Evolutionary conservation across 2,888 invertebrate species (phyloP), one percentile per base, ranked within the genome.

Genomic region (Sesia bembeciformis): DNA sequence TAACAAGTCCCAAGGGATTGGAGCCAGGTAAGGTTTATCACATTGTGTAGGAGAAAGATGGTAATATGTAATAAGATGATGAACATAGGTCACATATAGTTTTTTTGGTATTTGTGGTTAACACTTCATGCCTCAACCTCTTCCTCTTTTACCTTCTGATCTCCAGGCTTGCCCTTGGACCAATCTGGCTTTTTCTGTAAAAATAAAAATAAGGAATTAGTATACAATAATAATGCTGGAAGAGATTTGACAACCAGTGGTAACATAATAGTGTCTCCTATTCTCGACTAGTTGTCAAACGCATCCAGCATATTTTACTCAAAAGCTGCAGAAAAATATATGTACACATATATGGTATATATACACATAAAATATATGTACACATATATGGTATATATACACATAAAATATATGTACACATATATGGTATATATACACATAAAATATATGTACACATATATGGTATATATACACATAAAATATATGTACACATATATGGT

Each of bases 101-200:
- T 74, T 73, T 74, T 78, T 72, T 76, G 68, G 69, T 69, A 68
- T 4, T 52, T 23, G 40, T 52, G 73, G 70, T 68, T 62, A 79
- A 81, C 78, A 79, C 78, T 86, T 95, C 94, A 95, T 93, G 95
- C 95, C 91, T 96, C 95, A 86, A 93, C 93, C 84, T 92, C 92
- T 87, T 93, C 93, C 88, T 93, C 94, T 88, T 94, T 96, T 91
- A 94, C 95, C 92, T 94, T 94, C 94, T 96, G 95, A 89, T 96
- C 96, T 78, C 95, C 95, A 82, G 93, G 93, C 84, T 96, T 96
- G 90, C 92, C 92, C 93, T 97, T 97, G 84, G 96, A 96, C 96
- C 96, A 97, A 91, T 97, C 97, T 76, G 96, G 96, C 90, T 97
- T 97, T 92, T 96, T 96, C 96, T 96, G 94, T 76, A 92, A 92